phyloP scores from a whole-genome alignment of 2,888 invertebrate genomes.

The Clanis bilineata region DNA sequence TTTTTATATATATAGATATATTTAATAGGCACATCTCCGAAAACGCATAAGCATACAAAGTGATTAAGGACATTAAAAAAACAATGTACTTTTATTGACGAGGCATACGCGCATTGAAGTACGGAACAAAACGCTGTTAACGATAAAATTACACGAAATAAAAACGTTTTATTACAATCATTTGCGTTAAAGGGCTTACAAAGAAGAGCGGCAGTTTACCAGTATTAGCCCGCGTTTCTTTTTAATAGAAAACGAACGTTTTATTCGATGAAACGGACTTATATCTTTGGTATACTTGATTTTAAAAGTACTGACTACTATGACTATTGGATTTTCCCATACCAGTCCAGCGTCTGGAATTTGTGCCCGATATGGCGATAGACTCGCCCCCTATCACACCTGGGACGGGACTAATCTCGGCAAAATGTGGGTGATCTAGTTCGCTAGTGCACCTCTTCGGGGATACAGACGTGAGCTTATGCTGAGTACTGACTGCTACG shows the following conservation, averaged over 20 bases:
- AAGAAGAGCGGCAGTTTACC: neutral
- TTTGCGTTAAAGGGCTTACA: slow-evolving; percentile 4
- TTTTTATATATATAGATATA: too few species aligned
- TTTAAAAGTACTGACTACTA: too few species aligned
- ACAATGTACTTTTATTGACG: neutral
- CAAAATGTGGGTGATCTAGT: too few species aligned
- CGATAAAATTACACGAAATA: slow-evolving; percentile 3
- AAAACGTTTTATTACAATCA: slow-evolving; percentile 3
- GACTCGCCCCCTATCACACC: too few species aligned
- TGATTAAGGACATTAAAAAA: neutral
- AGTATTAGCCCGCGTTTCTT: neutral
- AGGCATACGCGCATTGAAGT: neutral
- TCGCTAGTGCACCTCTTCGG: too few species aligned
- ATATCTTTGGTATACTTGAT: neutral
- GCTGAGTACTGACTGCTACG: too few species aligned
- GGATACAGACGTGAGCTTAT: too few species aligned
- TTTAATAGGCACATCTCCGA: neutral
- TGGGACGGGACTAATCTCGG: too few species aligned
- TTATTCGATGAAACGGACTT: slow-evolving; percentile 13
- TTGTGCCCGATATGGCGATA: too few species aligned
- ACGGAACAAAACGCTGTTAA: neutral
- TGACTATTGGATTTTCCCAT: too few species aligned
- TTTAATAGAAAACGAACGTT: neutral
- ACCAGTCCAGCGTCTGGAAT: too few species aligned
- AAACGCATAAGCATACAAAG: neutral